Conservation (phyloP, 1,140 invertebrate species). For the Tachypleus tridentatus region DNA sequence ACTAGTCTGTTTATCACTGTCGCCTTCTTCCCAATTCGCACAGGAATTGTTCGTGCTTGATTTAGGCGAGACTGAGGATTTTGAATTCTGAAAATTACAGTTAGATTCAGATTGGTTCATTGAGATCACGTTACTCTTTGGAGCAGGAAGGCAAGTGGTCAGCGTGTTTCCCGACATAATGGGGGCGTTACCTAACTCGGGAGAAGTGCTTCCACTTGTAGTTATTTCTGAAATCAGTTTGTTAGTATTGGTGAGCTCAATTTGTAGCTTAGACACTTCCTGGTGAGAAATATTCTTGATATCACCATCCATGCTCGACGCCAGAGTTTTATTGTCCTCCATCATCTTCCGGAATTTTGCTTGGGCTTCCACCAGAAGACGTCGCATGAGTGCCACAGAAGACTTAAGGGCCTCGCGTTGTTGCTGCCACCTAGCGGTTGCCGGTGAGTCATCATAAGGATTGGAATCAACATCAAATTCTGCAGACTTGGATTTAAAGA, state of each 20-base stretch:
- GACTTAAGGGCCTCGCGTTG: conserved; percentile 14
- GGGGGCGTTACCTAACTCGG: too few species aligned
- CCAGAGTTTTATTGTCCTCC: conserved; percentile 52
- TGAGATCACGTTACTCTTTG: too few species aligned
- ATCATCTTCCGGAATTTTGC: conserved; percentile 55
- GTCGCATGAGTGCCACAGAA: conserved; percentile 36
- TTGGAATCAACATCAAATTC: conserved; percentile 19
- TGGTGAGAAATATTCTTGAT: conserved; percentile 44
- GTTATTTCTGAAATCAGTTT: conserved; percentile 29
- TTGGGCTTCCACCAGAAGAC: conserved; percentile 38
- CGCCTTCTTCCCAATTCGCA: too few species aligned
- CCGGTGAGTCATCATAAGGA: conserved; percentile 25
- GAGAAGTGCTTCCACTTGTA: too few species aligned
- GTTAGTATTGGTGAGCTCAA: conserved; percentile 42
- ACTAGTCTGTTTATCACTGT: too few species aligned
- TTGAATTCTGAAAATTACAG: too few species aligned
- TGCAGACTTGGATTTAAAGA: conserved; percentile 27
- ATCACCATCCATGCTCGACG: conserved; percentile 47
- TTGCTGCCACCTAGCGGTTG: conserved; percentile 32
- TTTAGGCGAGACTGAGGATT: too few species aligned
- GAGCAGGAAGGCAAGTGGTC: too few species aligned
- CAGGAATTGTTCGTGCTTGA: too few species aligned
- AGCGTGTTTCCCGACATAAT: too few species aligned
- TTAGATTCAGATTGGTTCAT: too few species aligned
- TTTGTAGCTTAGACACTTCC: conserved; percentile 42